Evolutionary conservation across 2,113 vertebrate genomes (phyloP).

Genomic region (Globicephala melas): DNA sequence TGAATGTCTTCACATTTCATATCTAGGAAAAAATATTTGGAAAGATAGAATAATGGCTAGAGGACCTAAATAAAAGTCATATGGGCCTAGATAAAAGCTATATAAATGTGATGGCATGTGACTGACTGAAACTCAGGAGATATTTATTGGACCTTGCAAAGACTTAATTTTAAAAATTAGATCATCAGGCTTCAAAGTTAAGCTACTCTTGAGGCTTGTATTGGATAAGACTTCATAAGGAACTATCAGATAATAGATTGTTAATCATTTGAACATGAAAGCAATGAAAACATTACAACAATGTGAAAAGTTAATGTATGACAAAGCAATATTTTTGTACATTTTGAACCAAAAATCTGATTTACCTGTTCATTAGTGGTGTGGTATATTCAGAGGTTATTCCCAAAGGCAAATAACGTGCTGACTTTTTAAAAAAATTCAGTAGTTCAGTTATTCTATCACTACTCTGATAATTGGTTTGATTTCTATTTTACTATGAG

Average conservation of each 20-base stretch:
- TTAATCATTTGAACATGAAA: neutral
- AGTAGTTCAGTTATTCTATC: neutral
- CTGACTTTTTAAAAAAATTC: neutral
- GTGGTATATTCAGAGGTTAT: neutral
- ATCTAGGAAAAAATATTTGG: neutral
- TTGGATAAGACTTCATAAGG: neutral
- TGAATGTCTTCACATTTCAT: neutral
- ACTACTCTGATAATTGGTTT: neutral
- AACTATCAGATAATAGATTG: neutral
- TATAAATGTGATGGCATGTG: neutral
- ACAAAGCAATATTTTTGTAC: neutral
- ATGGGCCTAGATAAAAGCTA: neutral
- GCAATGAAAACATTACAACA: neutral
- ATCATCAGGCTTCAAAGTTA: neutral
- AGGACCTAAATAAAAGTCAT: neutral
- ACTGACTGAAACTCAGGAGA: neutral
- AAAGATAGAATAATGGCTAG: neutral
- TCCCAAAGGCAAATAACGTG: neutral
- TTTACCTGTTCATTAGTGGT: neutral
- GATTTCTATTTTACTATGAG: neutral
- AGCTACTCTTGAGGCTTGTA: neutral
- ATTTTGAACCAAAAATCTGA: neutral
- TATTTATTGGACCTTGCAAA: neutral
- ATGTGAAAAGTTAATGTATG: neutral
- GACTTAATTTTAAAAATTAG: neutral